Evolutionary conservation across 2,113 vertebrate genomes (phyloP).

Genomic region (Erpornis zantholeuca): DNA sequence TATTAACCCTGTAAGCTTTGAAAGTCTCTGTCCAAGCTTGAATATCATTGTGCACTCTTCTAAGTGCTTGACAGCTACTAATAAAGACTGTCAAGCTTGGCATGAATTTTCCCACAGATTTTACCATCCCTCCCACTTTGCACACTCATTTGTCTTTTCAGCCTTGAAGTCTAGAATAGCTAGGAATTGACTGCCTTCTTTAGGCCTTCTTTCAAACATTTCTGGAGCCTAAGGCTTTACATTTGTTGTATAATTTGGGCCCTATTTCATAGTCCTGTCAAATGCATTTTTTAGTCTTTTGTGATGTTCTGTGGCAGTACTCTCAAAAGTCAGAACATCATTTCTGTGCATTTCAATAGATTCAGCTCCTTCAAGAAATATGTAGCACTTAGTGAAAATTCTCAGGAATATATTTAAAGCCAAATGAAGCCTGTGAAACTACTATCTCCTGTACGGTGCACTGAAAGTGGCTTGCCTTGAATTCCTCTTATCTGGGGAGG

Average conservation of each 20-base stretch:
- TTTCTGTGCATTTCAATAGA: neutral
- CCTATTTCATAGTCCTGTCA: neutral
- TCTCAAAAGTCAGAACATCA: neutral
- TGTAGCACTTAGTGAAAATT: neutral
- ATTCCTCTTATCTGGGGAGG: neutral
- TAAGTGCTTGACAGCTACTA: neutral
- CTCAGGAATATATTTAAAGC: neutral
- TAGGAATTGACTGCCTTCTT: neutral
- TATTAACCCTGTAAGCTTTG: neutral
- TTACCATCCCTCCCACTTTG: neutral
- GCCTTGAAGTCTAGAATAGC: neutral
- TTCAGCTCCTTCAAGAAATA: neutral
- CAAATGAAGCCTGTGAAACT: neutral
- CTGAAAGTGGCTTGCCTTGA: neutral
- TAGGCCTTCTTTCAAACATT: neutral
- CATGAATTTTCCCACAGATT: neutral
- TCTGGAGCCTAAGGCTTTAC: neutral
- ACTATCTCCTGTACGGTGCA: neutral
- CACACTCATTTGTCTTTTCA: neutral
- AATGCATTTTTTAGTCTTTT: neutral
- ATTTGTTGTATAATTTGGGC: neutral
- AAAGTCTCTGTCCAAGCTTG: neutral
- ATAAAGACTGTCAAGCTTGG: neutral
- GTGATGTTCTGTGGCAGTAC: neutral
- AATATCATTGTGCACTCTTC: neutral